Percentiles rank a stretch among this genome's conserved stretches.
phyloP scores from a whole-genome alignment of 2,888 invertebrate genomes.

The Plebejus anna region DNA sequence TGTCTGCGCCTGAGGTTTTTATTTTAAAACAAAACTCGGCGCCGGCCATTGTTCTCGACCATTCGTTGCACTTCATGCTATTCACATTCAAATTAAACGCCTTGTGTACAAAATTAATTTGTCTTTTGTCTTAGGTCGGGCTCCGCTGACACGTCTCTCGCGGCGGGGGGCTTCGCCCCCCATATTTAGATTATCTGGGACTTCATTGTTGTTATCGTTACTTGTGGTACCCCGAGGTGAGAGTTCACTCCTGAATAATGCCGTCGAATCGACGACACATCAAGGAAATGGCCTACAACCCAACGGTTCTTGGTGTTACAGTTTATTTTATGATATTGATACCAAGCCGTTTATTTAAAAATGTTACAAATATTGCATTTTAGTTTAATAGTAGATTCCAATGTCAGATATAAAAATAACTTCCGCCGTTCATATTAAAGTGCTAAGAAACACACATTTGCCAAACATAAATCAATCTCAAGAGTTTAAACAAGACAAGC shows the following conservation, averaged over 20 bases:
- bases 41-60: conserved; percentile 77
- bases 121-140: conserved; percentile 76
- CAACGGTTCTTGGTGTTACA: not conserved
- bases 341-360: not conserved
- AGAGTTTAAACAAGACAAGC: conserved; percentile 31
- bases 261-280: conserved; percentile 1
- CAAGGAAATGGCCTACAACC: not conserved
- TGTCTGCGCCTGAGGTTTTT: conserved; percentile 76
- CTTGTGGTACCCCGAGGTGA: conserved; percentile 6
- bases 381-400: not conserved
- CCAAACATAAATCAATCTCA: conserved; percentile 17
- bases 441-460: not conserved
- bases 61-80: conserved; percentile 80
- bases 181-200: conserved; percentile 20
- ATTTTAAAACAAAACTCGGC: conserved; percentile 76
- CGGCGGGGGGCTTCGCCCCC: conserved; percentile 53
- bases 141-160: conserved; percentile 64
- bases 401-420: not conserved
- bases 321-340: not conserved
- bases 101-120: conserved; percentile 79
- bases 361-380: not conserved
- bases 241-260: conserved; percentile 10
- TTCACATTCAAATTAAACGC: conserved; percentile 80
- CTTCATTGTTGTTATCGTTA: not conserved
- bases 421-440: not conserved